phyloP scores from a whole-genome alignment of 2,888 invertebrate genomes.

The Orthosia gothica region DNA sequence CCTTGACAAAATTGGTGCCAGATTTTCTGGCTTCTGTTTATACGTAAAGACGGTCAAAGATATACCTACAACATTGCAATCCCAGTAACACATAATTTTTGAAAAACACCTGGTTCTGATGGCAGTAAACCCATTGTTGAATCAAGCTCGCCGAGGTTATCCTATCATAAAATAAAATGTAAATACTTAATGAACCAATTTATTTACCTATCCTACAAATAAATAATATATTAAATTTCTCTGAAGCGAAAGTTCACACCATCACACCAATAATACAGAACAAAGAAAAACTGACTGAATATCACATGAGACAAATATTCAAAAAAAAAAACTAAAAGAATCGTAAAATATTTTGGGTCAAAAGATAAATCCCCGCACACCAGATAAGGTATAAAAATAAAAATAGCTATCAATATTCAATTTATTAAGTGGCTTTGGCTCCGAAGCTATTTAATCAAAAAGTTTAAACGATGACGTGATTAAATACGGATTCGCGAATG shows the following conservation, averaged over 20 bases:
- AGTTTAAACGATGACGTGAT: too few species aligned
- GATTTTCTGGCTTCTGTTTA: too few species aligned
- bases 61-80: too few species aligned
- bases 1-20: too few species aligned
- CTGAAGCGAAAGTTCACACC: not conserved
- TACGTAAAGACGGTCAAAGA: too few species aligned
- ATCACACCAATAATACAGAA: not conserved
- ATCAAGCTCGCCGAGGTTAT: not conserved
- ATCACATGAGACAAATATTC: not conserved
- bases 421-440: constrained; percentile 1
- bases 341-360: constrained; percentile 10
- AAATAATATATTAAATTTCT: not conserved
- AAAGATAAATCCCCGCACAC: not conserved
- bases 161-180: not conserved
- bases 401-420: constrained; percentile 27
- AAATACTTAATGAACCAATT: not conserved
- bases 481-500: too few species aligned
- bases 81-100: not conserved
- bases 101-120: not conserved
- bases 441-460: constrained; percentile 54
- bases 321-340: too few species aligned
- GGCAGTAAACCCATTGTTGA: not conserved
- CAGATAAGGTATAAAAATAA: constrained; percentile 17
- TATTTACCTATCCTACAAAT: not conserved
- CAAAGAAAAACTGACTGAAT: too few species aligned